Conservation (phyloP, 1,140 invertebrate species). For the Bombus consobrinus region DNA sequence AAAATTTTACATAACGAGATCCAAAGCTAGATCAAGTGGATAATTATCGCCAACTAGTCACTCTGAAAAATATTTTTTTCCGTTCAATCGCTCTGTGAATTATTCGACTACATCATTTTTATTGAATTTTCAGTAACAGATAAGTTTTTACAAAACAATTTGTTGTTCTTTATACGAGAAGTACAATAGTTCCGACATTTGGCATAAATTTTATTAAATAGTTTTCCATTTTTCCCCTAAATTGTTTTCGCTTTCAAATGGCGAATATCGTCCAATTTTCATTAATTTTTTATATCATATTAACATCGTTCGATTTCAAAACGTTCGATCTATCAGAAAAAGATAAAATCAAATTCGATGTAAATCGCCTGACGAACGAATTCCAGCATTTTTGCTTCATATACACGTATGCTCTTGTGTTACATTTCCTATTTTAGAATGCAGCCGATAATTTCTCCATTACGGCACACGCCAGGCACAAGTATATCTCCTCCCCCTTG, state of each 20-base stretch:
- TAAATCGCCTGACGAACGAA: conserved; percentile 26
- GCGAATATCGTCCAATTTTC: conserved; percentile 13
- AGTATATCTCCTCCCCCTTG: background rate
- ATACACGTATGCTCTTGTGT: conserved; percentile 22
- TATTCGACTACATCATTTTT: background rate
- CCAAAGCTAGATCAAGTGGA: conserved; percentile 3
- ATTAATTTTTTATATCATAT: background rate
- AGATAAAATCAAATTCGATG: conserved; percentile 18
- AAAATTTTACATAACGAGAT: background rate
- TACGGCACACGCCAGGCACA: conserved; percentile 48
- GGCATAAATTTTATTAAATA: conserved; percentile 42
- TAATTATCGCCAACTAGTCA: background rate
- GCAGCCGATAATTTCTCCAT: conserved; percentile 27
- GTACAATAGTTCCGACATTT: conserved; percentile 52
- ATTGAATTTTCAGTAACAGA: background rate
- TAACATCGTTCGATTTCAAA: background rate
- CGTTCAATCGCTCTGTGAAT: background rate
- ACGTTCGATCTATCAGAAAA: background rate
- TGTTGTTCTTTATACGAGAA: background rate
- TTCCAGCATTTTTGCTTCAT: background rate
- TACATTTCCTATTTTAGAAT: conserved; percentile 18
- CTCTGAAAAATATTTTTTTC: background rate
- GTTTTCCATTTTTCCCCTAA: background rate
- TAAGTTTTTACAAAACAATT: background rate
- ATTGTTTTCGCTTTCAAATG: background rate